Percentiles rank a stretch among this genome's conserved stretches.
phyloP scores from a whole-genome alignment of 2,888 invertebrate genomes.

The Lochmaea crataegi region DNA sequence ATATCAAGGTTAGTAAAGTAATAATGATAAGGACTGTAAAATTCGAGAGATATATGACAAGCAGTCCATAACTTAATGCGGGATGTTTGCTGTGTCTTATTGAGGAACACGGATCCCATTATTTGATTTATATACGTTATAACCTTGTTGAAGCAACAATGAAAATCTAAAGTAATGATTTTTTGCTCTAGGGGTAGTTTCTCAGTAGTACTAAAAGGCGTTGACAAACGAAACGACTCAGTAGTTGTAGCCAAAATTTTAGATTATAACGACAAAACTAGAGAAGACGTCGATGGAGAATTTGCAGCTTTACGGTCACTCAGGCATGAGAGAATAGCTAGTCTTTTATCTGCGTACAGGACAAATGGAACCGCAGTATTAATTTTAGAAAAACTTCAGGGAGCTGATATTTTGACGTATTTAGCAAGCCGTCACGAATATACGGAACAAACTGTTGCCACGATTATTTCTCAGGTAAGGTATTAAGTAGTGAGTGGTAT shows the following conservation, averaged over 20 bases:
- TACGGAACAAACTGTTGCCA: slow-evolving; percentile 91
- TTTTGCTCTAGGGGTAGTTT: slow-evolving; percentile 77
- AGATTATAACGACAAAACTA: slow-evolving; percentile 75
- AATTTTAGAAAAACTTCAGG: slow-evolving; percentile 86
- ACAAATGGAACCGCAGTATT: slow-evolving; percentile 78
- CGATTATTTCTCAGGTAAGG: slow-evolving; percentile 81
- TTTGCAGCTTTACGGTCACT: slow-evolving; percentile 85
- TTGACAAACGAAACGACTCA: slow-evolving; percentile 79
- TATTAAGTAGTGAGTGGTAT: neutral
- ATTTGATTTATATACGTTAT: too few relatives aligned
- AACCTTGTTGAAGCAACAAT: neutral
- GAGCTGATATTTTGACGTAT: slow-evolving; percentile 91
- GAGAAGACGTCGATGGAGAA: slow-evolving; percentile 79
- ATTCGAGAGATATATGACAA: neutral
- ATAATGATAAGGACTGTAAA: neutral
- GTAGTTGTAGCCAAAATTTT: slow-evolving; percentile 88
- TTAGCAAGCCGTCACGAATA: slow-evolving; percentile 90
- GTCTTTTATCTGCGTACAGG: slow-evolving; percentile 78
- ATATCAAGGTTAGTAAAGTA: slow-evolving; percentile 69
- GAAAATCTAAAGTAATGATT: neutral
- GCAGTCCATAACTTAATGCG: too few relatives aligned
- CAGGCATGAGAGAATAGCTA: slow-evolving; percentile 89
- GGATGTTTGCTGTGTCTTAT: too few relatives aligned
- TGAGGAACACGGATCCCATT: too few relatives aligned
- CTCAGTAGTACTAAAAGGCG: slow-evolving; percentile 84